phyloP scores from a whole-genome alignment of 2,888 invertebrate genomes.

The Alentia gelatinosa region DNA sequence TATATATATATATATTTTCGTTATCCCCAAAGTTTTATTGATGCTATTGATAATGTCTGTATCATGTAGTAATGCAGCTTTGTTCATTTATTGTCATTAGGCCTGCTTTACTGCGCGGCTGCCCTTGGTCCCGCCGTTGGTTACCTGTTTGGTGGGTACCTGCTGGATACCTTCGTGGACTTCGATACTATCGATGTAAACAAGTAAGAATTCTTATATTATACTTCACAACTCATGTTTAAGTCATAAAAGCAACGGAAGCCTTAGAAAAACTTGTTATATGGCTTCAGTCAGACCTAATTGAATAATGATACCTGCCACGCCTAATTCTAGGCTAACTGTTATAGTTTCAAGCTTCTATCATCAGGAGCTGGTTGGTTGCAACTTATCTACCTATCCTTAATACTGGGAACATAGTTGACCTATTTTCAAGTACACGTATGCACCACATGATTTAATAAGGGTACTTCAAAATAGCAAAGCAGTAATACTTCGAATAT shows the following conservation, averaged over 20 bases:
- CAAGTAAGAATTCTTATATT: conserved; percentile 6
- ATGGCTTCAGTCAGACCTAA: too few relatives aligned
- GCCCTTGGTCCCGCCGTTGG: conserved; percentile 76
- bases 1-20: too few relatives aligned
- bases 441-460: too few relatives aligned
- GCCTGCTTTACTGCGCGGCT: conserved; percentile 73
- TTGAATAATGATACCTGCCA: too few relatives aligned
- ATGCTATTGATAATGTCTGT: too few relatives aligned
- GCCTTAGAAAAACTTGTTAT: too few relatives aligned
- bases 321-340: not conserved
- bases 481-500: too few relatives aligned
- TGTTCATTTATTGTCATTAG: conserved; percentile 60
- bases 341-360: not conserved
- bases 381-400: too few relatives aligned
- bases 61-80: not conserved
- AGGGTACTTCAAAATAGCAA: too few relatives aligned
- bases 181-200: conserved; percentile 67
- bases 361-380: not conserved
- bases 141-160: conserved; percentile 74
- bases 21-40: too few relatives aligned
- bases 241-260: not conserved
- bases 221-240: not conserved
- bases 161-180: conserved; percentile 76
- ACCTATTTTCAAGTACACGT: too few relatives aligned
- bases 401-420: too few relatives aligned